Percentiles rank a stretch among this genome's conserved stretches.
These are phyloP conservation scores for Amphiprion percula DNA, from an alignment of 2,113 vertebrate genomes.

Conservation along the genomic window DNA sequence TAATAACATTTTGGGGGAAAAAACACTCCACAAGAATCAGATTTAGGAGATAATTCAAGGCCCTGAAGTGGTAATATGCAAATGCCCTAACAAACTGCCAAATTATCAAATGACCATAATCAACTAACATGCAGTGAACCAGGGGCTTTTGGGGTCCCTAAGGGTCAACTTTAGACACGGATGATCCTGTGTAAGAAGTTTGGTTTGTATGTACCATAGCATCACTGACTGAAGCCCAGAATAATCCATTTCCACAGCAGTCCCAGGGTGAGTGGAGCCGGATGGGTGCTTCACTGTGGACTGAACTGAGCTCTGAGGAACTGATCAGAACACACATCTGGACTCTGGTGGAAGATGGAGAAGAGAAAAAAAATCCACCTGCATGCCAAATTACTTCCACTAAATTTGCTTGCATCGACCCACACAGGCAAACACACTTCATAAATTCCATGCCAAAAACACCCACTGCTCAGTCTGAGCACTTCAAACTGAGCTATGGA, in stretches of 20 bases:
- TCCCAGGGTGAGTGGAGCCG: neutral
- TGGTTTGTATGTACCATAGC: neutral
- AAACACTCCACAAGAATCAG: too few relatives aligned
- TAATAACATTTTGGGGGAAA: too few relatives aligned
- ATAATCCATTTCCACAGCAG: neutral
- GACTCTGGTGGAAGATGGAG: neutral
- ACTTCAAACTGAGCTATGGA: neutral
- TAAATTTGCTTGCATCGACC: slow-evolving; percentile 8
- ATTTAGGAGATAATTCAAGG: neutral
- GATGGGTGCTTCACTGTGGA: neutral
- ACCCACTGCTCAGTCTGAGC: too few relatives aligned
- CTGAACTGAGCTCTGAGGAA: slow-evolving; percentile 1
- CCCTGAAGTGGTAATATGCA: neutral
- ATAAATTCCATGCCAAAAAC: neutral
- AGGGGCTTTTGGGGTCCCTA: neutral
- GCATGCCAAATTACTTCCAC: neutral
- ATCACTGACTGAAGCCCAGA: neutral
- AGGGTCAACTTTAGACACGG: neutral
- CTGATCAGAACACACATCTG: slow-evolving; percentile 9
- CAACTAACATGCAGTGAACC: neutral
- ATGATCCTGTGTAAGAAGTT: neutral
- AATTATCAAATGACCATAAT: neutral
- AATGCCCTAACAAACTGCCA: neutral
- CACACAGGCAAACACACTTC: slow-evolving; percentile 1
- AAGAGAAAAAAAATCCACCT: neutral